A percentile compares a stretch with the other conserved stretches of the same genome.
These are phyloP conservation scores for Dolomedes plantarius DNA, from an alignment of 2,888 invertebrate genomes.

Conservation along the genomic window DNA sequence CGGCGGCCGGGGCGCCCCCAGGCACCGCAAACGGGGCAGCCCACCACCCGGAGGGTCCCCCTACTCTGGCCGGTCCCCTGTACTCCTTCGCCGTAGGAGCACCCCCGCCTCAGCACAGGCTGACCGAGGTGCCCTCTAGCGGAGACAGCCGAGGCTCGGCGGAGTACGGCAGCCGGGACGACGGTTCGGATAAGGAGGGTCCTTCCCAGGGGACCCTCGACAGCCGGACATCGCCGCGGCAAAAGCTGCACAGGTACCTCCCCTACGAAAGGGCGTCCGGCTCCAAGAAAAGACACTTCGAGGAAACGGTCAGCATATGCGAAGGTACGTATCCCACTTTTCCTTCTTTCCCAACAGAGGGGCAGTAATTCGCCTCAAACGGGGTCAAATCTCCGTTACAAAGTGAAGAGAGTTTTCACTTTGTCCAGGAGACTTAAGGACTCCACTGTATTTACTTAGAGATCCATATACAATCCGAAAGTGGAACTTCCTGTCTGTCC, in stretches of 20 bases:
- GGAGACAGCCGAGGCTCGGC: slow-evolving; percentile 53
- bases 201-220: not conserved
- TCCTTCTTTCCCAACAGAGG: no score
- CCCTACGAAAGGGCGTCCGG: not conserved
- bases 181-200: slow-evolving; percentile 45
- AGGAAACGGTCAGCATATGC: slow-evolving; percentile 1
- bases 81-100: slow-evolving; percentile 30
- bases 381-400: no score
- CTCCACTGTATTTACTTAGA: no score
- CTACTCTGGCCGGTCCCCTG: not conserved
- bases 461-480: no score
- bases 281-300: not conserved
- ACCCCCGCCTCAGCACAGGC: not conserved
- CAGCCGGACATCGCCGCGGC: not conserved
- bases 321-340: not conserved
- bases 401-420: no score
- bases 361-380: no score
- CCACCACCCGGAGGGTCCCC: not conserved
- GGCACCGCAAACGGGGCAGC: not conserved
- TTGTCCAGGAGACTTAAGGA: no score
- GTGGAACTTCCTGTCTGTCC: no score
- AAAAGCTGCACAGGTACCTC: not conserved
- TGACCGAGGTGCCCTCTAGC: slow-evolving; percentile 13
- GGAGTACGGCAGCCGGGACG: slow-evolving; percentile 29
- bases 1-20: slow-evolving; percentile 2